Evolutionary conservation across 2,888 invertebrate species (phyloP), one percentile per base, ranked within the genome.

Genomic region (Leistus spinibarbis): DNA sequence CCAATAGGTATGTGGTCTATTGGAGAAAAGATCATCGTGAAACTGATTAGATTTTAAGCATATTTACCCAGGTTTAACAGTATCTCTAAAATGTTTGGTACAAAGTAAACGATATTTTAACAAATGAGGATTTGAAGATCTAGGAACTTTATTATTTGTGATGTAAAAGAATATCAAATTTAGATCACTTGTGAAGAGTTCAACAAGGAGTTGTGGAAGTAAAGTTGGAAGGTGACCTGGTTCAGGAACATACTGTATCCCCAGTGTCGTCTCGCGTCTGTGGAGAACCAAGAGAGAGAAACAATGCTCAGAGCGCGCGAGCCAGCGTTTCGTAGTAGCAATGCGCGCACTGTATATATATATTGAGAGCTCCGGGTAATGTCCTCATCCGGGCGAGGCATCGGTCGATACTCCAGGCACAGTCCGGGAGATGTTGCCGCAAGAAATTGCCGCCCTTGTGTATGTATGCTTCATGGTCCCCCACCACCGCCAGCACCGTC

Each of bases 351-450:
- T 72, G 54, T 71, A 64, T 71, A 19, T 56, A 19, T 60, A 60
- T 60, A 73, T 73, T 73, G 73, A 73, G 73, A 73, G 73, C 73
- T 73, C 73, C 73, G 73, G 85, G 84, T 84, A 84, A 85, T 84
- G 85, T 85, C 84, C 85, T 85, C 84, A 83, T 84, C 84, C 83
- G 84, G 85, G 84, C 83, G 82, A 40, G 69, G 72, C 67, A 64
- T 76, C 71, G 77, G 77, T 75, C 75, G 77, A 76, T 75, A 77
- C 75, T 69, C 65, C 82, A 81, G 81, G 72, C 76, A 71, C 65
- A 64, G 71, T 54, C 80, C 83, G 84, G 84, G 83, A 83, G 83
- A 84, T 83, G 83, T 82, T 82, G 81, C 80, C 81, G 83, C 82
- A 80, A 66, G 81, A 80, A 81, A 80, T 79, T 69, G 56, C 76